phyloP scores from a whole-genome alignment of 2,797 vertebrate genomes.

The Salarias fasciatus region DNA sequence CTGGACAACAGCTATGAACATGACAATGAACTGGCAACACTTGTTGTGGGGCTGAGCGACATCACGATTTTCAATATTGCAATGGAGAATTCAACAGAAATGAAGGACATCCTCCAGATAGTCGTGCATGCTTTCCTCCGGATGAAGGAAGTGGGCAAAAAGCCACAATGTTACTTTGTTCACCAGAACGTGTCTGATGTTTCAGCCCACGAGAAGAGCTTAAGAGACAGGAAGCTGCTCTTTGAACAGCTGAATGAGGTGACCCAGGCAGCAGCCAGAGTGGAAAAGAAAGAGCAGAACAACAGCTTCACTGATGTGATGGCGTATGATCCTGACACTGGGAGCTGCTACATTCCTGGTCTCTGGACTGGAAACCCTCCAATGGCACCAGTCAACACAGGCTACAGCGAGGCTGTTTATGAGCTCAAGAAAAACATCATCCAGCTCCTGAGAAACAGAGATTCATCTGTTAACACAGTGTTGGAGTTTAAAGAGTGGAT shows the following conservation, averaged over 20 bases:
- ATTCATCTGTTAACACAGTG: constrained; percentile 56
- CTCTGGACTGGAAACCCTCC: constrained; percentile 87
- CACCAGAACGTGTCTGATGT: constrained; percentile 81
- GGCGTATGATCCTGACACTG: constrained; percentile 75
- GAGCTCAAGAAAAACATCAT: constrained; percentile 82
- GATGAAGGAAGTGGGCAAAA: constrained; percentile 77
- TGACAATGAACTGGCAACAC: constrained; percentile 80
- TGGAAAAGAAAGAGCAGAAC: constrained; percentile 70
- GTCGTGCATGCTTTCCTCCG: constrained; percentile 78
- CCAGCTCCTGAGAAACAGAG: constrained; percentile 61
- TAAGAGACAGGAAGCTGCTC: constrained; percentile 69
- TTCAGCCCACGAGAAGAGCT: constrained; percentile 76
- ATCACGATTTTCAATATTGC: constrained; percentile 78
- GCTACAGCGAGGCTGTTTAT: constrained; percentile 82
- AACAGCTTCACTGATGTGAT: constrained; percentile 76
- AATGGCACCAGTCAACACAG: constrained; percentile 84
- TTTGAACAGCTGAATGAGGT: constrained; percentile 75
- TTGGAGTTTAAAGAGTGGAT: constrained; percentile 78
- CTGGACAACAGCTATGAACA: constrained; percentile 76
- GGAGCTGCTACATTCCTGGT: constrained; percentile 84
- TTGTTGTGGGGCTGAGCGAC: constrained; percentile 79
- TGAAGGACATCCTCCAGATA: constrained; percentile 79
- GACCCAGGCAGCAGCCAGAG: constrained; percentile 72
- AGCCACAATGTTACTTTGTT: constrained; percentile 75
- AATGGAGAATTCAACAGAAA: constrained; percentile 79